Base-by-base conservation (phyloP, 2,113 vertebrate genomes). In the Furnarius figulus region DNA sequence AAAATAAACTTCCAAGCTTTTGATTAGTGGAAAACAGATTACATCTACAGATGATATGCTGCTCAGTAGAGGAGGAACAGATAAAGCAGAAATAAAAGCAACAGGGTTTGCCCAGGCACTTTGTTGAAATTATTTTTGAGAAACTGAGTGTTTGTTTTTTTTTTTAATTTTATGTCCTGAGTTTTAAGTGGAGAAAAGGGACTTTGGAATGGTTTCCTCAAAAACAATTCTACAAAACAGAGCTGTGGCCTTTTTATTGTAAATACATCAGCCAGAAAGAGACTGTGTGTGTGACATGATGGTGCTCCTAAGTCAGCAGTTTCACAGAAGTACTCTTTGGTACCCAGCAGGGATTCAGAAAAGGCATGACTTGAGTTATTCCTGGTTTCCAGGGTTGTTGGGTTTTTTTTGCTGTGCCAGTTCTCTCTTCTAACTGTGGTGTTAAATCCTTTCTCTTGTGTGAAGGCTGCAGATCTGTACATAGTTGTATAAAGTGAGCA, bases 1-100 rank as follows among this genome's bases (percentile, higher is more conserved):
- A 93, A 96, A 96, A 77, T 39, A 96, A 93, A 90, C 63, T 90
- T 94, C 25, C 42, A 83, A 71, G 74, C 66, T 91, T 94, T 88
- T 63, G 58, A 53, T 70, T 93, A 89, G 18, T 59, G 59, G 28
- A 53, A 96, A 91, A 89, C 17, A 94, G 58, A 70, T 90, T 67
- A 96, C 71, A 87, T 50, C 14, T 50, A 27, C 25, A 50, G 49
- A 50, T 27, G 59, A 85, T 42, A 40, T 35, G 47, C n/a, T 94
- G 44, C 33, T 85, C 25, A 53, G 12, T 35, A 25, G 14, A 78
- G 59, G 58, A 86, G 44, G 79, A 91, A 50, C 10, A 85, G 65
- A 68, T 42, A 82, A 94, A 79, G 25, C 70, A 85, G 49, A 52
- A 85, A 83, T 39, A 70, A 87, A 81, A 65, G n/a, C 52, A 85